Evolutionary conservation across 2,113 vertebrate genomes (phyloP).

Genomic region (Grus americana): DNA sequence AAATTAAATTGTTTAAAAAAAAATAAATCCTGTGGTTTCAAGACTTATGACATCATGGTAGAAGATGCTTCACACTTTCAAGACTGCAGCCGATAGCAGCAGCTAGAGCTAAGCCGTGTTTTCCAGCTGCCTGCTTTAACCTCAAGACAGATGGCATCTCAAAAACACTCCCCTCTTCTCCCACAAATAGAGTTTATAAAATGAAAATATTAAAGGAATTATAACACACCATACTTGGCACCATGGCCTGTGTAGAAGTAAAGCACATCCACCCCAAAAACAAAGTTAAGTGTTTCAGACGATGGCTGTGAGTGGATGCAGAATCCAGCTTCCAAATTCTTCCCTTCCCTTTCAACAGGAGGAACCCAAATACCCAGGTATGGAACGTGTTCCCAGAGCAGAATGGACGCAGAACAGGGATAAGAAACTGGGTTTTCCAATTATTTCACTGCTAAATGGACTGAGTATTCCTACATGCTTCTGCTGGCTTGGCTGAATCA

Average conservation of each 20-base stretch:
- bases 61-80: background rate
- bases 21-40: background rate
- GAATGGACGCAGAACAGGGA: fast-evolving
- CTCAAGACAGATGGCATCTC: background rate
- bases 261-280: background rate
- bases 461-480: background rate
- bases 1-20: background rate
- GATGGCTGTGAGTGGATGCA: background rate
- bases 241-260: background rate
- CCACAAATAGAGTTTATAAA: background rate
- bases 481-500: background rate
- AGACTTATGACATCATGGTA: fast-evolving
- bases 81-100: background rate
- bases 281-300: background rate
- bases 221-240: background rate
- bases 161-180: background rate
- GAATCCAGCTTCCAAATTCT: background rate
- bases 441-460: background rate
- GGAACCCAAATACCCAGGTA: background rate
- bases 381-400: fast-evolving
- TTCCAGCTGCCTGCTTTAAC: background rate
- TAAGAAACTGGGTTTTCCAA: background rate
- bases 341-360: background rate
- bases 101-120: background rate
- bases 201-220: background rate